Evolutionary conservation across 1,140 invertebrate species (phyloP), one percentile per base, ranked within the genome.

Genomic region (Hydropsyche tenuis): DNA sequence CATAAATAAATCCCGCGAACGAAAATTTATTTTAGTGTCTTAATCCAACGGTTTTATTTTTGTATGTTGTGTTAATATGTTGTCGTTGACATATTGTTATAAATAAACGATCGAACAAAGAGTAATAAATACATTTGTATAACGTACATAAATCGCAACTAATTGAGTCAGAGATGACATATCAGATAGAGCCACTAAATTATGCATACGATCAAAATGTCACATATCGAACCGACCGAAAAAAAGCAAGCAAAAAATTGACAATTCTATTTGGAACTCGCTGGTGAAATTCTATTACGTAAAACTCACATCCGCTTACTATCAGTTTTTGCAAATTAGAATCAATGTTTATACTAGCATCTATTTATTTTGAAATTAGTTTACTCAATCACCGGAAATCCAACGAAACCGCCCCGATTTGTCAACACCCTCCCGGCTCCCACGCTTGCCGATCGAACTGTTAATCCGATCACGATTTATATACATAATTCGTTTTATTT

Each of bases 391-490:
- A 46, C 45, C 45, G 45, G 18, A n/a, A 12, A 16, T n/a, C 16
- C 2, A 46, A 23, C 42, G 12, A 42, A 43, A 11, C 27, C 30
- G 30, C 2, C n/a, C 4, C 27, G 30, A 1, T 37, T 23, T 30
- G 42, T 23, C 14, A 65, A 16, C 46, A 20, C 46, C 18, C 18
- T 51, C 6, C 16, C 11, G 1, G 27, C 18, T 70, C 68, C 68
- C 68, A 70, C 68, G 68, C 43, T 70, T 12, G 68, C 51, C 3
- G 25, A 68, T 68, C 65, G 65, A 42, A 27, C 45, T 37, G 45
- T 68, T 37, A 46, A 68, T 46, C 45, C 65, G 68, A 70, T 70
- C 68, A 70, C 68, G 68, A 48, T 70, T 70, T 9, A 37, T 37
- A 37, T 37, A 37, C 9, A 37, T 70, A 70, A 70, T 56, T 70